Evolutionary conservation across 2,888 invertebrate species (phyloP), one percentile per base, ranked within the genome.

Genomic region (Pemphredon lugubris): DNA sequence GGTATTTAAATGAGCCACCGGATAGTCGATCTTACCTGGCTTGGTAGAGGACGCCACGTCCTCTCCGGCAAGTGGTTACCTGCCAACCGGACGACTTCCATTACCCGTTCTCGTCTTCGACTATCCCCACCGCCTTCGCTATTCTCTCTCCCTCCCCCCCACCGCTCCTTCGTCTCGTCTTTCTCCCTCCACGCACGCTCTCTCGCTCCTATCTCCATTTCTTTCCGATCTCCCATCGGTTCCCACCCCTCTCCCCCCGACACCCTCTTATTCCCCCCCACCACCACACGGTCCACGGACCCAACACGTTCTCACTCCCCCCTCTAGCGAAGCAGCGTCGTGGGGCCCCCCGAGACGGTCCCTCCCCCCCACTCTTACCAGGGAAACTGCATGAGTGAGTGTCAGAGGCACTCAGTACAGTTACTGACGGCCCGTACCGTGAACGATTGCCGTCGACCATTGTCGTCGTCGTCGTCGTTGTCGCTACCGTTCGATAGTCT

Each of bases 1-100:
- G 83, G 84, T 84, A 88, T 86, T 86, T 84, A 87, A 86, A 87
- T 85, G 79, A 79, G 83, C 83, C 81, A 85, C 86, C 84, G 84
- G 86, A 84, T 79, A 74, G 81, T 81, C 73, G 71, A 75, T 87
- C 67, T 75, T 72, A 53, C 63, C 66, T 71, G 73, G 59, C 66
- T 77, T 81, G 83, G 54, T 59, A 88, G 87, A 87, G 87, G 86
- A 84, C 87, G 85, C 86, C 86, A 87, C 84, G 68, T 73, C 79
- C 65, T 59, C 67, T 73, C 69, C 59, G 39, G 63, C 67, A 60
- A 70, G 65, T 72, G 59, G 50, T 65, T 73, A 73, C 65, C 48
- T 65, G 76, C 45, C 67, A 67, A 48, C 64, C 48, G 54, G 72
- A 55, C 67, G 60, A 70, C 61, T 72, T 70, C 59, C 64, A 68